phyloP scores from a whole-genome alignment of 2,888 invertebrate genomes.

The Drosophila sordidapex region DNA sequence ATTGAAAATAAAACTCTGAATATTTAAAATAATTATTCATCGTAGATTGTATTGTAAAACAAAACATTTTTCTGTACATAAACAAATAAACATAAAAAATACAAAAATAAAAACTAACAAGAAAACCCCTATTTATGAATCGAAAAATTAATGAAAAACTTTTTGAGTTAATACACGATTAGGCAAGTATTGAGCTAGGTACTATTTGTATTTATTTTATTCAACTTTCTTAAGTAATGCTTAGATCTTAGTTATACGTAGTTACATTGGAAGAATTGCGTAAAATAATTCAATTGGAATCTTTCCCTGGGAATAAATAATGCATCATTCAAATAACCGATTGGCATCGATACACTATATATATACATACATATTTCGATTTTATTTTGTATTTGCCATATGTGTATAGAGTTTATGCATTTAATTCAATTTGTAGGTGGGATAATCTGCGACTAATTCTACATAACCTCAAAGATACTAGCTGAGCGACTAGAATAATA shows the following conservation, averaged over 20 bases:
- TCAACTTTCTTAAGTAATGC: slow-evolving; percentile 9
- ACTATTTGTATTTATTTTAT: slow-evolving; percentile 18
- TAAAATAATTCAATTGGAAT: slow-evolving; percentile 5
- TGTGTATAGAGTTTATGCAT: not conserved
- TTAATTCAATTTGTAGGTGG: slow-evolving; percentile 28
- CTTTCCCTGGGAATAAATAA: slow-evolving; percentile 12
- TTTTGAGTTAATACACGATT: not conserved
- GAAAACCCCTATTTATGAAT: not conserved
- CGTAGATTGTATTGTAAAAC: slow-evolving; percentile 52
- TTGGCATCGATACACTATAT: slow-evolving; percentile 6
- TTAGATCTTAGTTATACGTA: slow-evolving; percentile 17
- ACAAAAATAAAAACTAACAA: not conserved
- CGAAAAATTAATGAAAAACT: not conserved
- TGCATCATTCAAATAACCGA: not conserved
- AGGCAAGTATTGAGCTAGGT: not conserved
- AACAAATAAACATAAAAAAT: slow-evolving; percentile 30
- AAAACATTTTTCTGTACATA: slow-evolving; percentile 53
- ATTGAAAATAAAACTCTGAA: slow-evolving; percentile 26
- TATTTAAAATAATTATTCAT: slow-evolving; percentile 31
- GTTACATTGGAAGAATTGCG: slow-evolving; percentile 15
- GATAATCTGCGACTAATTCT: slow-evolving; percentile 21
- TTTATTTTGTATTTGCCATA: not conserved
- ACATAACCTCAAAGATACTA: not conserved
- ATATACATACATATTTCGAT: not conserved
- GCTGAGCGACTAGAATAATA: not conserved